These are phyloP conservation scores for Tetramorium bicarinatum DNA, from an alignment of 2,888 invertebrate genomes.

Conservation along the genomic window DNA sequence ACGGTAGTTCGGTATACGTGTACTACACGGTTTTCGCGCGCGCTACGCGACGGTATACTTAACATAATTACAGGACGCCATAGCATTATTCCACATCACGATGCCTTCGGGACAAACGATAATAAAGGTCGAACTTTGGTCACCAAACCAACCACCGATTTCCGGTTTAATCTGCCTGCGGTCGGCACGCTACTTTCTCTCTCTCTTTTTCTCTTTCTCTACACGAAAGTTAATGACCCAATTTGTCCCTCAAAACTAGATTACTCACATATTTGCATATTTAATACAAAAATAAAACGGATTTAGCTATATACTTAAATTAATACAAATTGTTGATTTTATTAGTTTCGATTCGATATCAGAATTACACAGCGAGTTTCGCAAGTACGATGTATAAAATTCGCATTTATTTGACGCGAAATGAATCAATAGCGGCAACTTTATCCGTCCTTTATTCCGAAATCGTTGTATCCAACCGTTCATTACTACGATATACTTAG, in stretches of 20 bases:
- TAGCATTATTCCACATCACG: conserved; percentile 71
- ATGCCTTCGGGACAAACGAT: conserved; percentile 69
- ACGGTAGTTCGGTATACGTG: conserved; percentile 66
- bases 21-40: conserved; percentile 74
- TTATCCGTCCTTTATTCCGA: conserved; percentile 11
- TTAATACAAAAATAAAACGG: not conserved
- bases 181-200: not conserved
- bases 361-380: not conserved
- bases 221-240: not conserved
- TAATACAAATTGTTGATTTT: not conserved
- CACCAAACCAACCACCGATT: conserved; percentile 56
- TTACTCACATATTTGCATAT: not conserved
- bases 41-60: conserved; percentile 78
- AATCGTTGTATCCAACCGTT: conserved; percentile 5
- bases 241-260: not conserved
- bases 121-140: conserved; percentile 69
- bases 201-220: not conserved
- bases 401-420: not conserved
- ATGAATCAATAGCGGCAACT: conserved; percentile 3
- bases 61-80: conserved; percentile 81
- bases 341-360: not conserved
- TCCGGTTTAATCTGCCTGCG: conserved; percentile 34
- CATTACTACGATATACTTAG: conserved; percentile 14
- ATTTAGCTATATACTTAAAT: not conserved
- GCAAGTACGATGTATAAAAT: not conserved